Evolutionary conservation across 2,113 vertebrate genomes (phyloP).

Genomic region (Cheirogaleus medius): DNA sequence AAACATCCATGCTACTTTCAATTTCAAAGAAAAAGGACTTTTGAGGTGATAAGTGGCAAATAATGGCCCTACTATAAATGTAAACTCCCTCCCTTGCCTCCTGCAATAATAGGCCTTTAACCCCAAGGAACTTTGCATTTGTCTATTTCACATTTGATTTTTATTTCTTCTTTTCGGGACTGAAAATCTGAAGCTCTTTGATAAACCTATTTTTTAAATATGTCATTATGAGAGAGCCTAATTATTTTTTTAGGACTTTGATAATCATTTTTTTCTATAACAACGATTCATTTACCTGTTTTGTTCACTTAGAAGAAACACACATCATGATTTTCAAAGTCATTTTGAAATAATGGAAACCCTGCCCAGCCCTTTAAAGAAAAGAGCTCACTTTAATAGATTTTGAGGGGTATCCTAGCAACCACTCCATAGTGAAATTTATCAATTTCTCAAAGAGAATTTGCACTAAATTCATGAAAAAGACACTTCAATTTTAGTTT

Average conservation of each 20-base stretch:
- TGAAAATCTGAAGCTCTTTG: background rate
- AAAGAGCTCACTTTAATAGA: slow-evolving; percentile 56
- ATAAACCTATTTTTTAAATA: slow-evolving; percentile 29
- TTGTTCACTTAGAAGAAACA: slow-evolving; percentile 47
- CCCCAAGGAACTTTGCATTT: background rate
- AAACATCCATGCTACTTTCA: background rate
- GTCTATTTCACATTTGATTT: background rate
- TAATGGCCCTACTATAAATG: background rate
- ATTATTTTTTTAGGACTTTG: slow-evolving; percentile 11
- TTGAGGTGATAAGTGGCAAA: background rate
- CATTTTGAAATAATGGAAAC: slow-evolving; percentile 65
- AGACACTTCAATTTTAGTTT: slow-evolving; percentile 45
- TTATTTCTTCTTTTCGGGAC: background rate
- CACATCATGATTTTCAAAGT: slow-evolving; percentile 51
- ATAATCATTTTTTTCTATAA: background rate
- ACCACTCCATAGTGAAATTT: slow-evolving; percentile 57
- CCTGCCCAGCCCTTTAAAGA: slow-evolving; percentile 32
- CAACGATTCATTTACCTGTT: slow-evolving; percentile 28
- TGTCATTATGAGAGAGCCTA: background rate
- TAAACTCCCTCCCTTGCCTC: background rate
- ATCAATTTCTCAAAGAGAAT: slow-evolving; percentile 62
- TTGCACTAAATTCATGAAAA: slow-evolving; percentile 41
- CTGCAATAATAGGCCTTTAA: background rate
- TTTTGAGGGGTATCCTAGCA: slow-evolving; percentile 61
- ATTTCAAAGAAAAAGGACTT: background rate